Evolutionary conservation across 2,113 vertebrate species (phyloP), one percentile per base, ranked within the genome.

Genomic region (Trogon surrucura): DNA sequence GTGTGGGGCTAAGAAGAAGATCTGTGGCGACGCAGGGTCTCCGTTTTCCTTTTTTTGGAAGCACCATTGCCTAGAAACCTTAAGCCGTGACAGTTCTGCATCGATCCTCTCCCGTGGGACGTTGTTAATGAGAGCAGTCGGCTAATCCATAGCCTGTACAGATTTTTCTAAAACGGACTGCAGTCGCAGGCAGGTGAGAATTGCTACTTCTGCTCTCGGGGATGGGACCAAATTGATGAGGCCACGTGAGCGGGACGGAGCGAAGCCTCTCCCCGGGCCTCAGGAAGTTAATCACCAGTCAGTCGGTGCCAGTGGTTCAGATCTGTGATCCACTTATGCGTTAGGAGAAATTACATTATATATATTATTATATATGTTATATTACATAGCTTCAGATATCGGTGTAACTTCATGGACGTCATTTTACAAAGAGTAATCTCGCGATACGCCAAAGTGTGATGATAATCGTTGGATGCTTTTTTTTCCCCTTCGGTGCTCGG

Each of bases 141-240:
- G 62, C 64, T 94, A 58, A 93, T 91, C 85, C 26, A 11, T 56
- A 69, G 66, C 1, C 4, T 41, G 45, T 72, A 34, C 65, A 57
- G 80, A 44, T 89, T 93, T 96, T 90, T 72, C 79, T 94, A 53
- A 91, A 94, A 70, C 9, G 38, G 67, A 15, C 62, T 88, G 61
- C n/a, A 48, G 38, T 58, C 1, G 0, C 25, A 82, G 57, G 21
- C 80, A 80, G 70, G 66, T 96, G 88, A 82, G 45, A 94, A 90
- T 93, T 93, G 66, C 85, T 79, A 51, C 48, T 91, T 78, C 19
- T 54, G 27, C 67, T 69, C 65, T 19, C 66, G 53, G 70, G 89
- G 22, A 5, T 85, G 74, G 70, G 54, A 61, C 74, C 32, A 19
- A 71, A 53, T 20, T 57, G 57, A 21, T 47, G 38, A 71, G 78